Percentiles rank a stretch among this genome's conserved stretches.
Conservation (phyloP, 2,797 vertebrate genomes). For the Selene dorsalis region DNA sequence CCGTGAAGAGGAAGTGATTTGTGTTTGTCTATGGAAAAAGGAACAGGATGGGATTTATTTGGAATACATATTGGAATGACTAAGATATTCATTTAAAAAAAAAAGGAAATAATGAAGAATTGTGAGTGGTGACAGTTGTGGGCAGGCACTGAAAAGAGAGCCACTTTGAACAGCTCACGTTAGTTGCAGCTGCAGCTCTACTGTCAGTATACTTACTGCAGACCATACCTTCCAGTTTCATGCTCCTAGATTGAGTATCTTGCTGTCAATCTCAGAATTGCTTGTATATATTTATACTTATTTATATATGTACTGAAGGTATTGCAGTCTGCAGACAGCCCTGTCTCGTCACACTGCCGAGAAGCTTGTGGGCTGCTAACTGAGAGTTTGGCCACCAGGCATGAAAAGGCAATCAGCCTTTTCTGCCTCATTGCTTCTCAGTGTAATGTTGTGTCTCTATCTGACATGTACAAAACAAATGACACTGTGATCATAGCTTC, state of each 20-base stretch:
- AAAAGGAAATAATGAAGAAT: background rate
- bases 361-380: background rate
- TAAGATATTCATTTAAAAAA: background rate
- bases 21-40: background rate
- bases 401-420: slow-evolving; percentile 34
- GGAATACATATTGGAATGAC: background rate
- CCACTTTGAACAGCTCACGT: background rate
- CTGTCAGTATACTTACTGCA: background rate
- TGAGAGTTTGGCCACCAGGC: slow-evolving; percentile 4
- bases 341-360: background rate
- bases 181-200: background rate
- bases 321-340: background rate
- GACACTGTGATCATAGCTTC: slow-evolving; percentile 19
- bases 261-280: background rate
- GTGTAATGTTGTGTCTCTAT: background rate
- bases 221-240: background rate
- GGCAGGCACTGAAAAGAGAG: background rate
- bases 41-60: background rate
- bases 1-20: background rate
- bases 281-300: too few species aligned
- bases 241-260: background rate
- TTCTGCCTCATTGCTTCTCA: background rate
- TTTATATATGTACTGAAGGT: background rate
- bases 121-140: background rate
- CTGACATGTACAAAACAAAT: slow-evolving; percentile 10